Evolutionary conservation across 2,888 invertebrate species (phyloP).

Genomic region (Rhimphoctona megacephalus): DNA sequence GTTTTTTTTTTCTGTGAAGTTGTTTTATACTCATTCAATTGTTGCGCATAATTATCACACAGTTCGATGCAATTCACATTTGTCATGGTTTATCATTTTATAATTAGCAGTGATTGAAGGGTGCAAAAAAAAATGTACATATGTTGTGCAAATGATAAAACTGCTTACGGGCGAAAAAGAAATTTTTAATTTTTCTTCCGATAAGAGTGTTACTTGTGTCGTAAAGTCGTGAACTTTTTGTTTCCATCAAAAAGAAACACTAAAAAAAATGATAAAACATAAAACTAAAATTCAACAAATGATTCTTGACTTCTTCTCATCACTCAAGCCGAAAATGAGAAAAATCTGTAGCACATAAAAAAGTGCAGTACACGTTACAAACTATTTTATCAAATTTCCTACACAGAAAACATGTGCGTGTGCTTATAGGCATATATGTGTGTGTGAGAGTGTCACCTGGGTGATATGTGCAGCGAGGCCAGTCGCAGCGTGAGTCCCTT

Average conservation of each 20-base stretch:
- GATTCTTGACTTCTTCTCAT: not conserved
- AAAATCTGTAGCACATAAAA: not conserved
- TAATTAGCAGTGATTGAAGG: not conserved
- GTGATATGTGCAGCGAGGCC: slow-evolving; percentile 78
- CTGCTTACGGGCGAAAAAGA: not conserved
- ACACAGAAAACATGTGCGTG: slow-evolving; percentile 10
- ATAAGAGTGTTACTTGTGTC: not conserved
- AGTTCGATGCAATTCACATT: slow-evolving; percentile 17
- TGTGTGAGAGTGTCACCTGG: slow-evolving; percentile 66
- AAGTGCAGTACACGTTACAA: not conserved
- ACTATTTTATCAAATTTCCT: not conserved
- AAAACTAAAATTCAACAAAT: not conserved
- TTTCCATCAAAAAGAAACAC: not conserved
- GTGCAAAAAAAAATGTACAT: not conserved
- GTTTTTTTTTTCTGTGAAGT: slow-evolving; percentile 1
- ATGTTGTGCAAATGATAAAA: not conserved
- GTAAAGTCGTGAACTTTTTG: not conserved
- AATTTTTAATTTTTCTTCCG: not conserved
- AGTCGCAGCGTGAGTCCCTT: slow-evolving; percentile 74
- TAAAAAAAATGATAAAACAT: not conserved
- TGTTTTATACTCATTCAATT: not conserved
- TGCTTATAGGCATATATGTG: slow-evolving; percentile 44
- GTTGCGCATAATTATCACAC: slow-evolving; percentile 27
- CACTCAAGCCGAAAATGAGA: not conserved
- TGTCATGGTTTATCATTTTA: not conserved